Conservation (phyloP, 2,797 vertebrate species). For the Nasua narica region DNA sequence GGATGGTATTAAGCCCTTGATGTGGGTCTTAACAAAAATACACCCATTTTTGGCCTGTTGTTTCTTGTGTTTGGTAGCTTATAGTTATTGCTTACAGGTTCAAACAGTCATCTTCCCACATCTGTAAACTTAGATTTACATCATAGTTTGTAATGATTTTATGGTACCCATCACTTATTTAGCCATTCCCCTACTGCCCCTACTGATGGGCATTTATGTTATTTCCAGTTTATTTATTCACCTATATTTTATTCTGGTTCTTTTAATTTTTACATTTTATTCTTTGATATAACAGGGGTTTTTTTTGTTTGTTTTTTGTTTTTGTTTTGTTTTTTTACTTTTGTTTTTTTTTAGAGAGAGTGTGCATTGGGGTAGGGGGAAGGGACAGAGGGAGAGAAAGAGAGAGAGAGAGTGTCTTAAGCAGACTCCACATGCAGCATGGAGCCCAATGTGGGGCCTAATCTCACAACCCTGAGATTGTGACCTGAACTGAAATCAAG, state of each 20-base stretch:
- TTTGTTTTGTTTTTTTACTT: neutral
- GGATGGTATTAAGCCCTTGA: neutral
- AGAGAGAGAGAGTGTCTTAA: neutral
- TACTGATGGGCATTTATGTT: neutral
- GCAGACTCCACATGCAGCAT: neutral
- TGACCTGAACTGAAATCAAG: neutral
- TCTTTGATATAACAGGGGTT: neutral
- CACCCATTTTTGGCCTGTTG: neutral
- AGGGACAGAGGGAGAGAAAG: neutral
- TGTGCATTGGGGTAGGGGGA: neutral
- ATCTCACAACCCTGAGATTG: neutral
- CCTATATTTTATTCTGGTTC: neutral
- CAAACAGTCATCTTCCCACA: neutral
- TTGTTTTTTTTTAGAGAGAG: neutral
- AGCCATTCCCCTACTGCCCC: neutral
- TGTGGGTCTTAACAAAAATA: neutral
- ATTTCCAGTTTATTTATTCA: neutral
- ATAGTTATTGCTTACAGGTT: neutral
- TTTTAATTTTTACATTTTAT: neutral
- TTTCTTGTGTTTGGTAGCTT: neutral
- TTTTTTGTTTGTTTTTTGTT: neutral
- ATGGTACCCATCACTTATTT: neutral
- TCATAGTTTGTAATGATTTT: neutral
- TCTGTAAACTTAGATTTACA: neutral
- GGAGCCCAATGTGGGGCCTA: neutral